These are phyloP conservation scores for Plestiodon gilberti DNA, from an alignment of 2,113 vertebrate species.

Conservation along the genomic window DNA sequence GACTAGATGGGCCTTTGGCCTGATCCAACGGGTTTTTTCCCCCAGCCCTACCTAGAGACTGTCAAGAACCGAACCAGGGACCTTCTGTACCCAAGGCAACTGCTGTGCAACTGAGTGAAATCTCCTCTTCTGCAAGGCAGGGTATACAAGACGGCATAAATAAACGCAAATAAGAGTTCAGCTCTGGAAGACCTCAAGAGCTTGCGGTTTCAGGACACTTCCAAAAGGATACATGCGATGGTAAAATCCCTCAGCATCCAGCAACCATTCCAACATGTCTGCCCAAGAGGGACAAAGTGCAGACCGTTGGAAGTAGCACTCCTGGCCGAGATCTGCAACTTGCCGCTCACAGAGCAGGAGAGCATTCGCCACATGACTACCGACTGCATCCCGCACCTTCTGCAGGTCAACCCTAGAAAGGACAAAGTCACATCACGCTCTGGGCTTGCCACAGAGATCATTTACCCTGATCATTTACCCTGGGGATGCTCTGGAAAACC, in stretches of 20 bases:
- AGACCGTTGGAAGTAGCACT: slow-evolving; percentile 67
- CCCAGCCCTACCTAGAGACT: no score
- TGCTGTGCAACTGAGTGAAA: no score
- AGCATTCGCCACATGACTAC: slow-evolving; percentile 69
- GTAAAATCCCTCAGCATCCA: slow-evolving; percentile 85
- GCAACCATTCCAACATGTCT: slow-evolving; percentile 90
- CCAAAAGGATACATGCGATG: slow-evolving; percentile 85
- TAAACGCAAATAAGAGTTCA: neutral
- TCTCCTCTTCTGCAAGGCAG: neutral
- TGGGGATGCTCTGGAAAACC: no score
- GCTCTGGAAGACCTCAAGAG: neutral
- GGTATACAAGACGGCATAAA: neutral
- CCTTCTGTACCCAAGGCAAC: no score
- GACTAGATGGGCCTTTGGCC: no score
- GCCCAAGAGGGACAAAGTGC: slow-evolving; percentile 80
- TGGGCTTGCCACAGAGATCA: neutral
- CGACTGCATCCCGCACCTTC: slow-evolving; percentile 77
- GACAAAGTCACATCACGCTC: neutral
- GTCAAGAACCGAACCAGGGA: no score
- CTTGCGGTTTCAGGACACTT: neutral
- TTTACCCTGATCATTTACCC: neutral
- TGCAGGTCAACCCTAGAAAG: slow-evolving; percentile 76
- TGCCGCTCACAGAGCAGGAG: slow-evolving; percentile 79
- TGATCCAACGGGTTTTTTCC: no score
- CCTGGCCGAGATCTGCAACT: slow-evolving; percentile 59